These are phyloP conservation scores for Acanthisitta chloris DNA, from an alignment of 2,113 vertebrate genomes.

Conservation along the genomic window DNA sequence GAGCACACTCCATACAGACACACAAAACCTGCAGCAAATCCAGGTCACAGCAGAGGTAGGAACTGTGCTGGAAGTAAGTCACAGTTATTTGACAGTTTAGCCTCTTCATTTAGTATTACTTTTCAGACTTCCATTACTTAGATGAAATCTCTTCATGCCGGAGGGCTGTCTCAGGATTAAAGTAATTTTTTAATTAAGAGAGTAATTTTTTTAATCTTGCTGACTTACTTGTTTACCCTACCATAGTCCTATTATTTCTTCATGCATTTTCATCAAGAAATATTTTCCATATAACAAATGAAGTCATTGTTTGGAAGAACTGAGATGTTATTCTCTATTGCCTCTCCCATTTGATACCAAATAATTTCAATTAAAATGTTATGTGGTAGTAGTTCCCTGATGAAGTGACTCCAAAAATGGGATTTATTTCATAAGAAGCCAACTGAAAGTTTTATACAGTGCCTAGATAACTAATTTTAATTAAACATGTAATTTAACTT, in stretches of 20 bases:
- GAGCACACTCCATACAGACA: rapidly evolving
- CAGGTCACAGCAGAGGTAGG: not conserved
- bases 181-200: not conserved
- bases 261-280: not conserved
- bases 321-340: not conserved
- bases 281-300: not conserved
- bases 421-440: not conserved
- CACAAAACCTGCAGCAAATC: not conserved
- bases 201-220: not conserved
- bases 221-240: not conserved
- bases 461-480: not conserved
- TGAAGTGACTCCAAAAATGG: not conserved
- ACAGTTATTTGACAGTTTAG: not conserved
- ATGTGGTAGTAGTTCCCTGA: not conserved
- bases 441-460: not conserved
- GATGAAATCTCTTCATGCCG: not conserved
- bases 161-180: not conserved
- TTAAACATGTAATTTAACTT: not conserved
- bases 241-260: not conserved
- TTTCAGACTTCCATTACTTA: not conserved
- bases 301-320: not conserved
- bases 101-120: not conserved
- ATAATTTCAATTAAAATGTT: not conserved
- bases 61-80: not conserved
- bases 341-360: not conserved